Percentiles rank a stretch among this genome's conserved stretches.
phyloP scores from a whole-genome alignment of 2,888 invertebrate species.

The Thysanoteuthis rhombus region DNA sequence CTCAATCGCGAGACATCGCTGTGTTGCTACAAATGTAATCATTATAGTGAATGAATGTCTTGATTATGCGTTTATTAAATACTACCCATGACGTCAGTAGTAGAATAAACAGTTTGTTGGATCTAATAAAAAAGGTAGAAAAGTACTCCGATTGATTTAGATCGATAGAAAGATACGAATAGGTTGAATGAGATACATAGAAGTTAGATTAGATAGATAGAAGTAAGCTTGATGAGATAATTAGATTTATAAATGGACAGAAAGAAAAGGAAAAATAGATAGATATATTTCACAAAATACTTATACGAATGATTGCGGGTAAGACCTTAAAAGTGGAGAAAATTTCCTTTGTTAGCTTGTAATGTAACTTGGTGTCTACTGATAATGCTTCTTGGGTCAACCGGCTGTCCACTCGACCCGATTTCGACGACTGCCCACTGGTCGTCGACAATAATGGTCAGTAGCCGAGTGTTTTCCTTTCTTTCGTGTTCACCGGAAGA shows the following conservation, averaged over 20 bases:
- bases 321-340: neutral
- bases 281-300: too few relatives aligned
- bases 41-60: too few relatives aligned
- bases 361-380: neutral
- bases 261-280: neutral
- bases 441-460: neutral
- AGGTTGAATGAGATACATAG: too few relatives aligned
- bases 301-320: neutral
- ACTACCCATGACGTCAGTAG: too few relatives aligned
- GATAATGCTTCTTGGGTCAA: neutral
- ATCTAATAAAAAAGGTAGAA: too few relatives aligned
- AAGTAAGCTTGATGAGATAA: too few relatives aligned
- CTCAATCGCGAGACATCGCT: too few relatives aligned
- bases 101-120: too few relatives aligned
- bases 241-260: neutral
- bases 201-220: too few relatives aligned
- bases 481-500: neutral
- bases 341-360: neutral
- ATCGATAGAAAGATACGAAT: neutral
- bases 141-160: too few relatives aligned
- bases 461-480: neutral
- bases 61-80: too few relatives aligned
- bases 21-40: too few relatives aligned
- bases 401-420: neutral
- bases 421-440: neutral